Base-by-base conservation (phyloP, 2,888 invertebrate genomes). In the Eugnorisma glareosa region DNA sequence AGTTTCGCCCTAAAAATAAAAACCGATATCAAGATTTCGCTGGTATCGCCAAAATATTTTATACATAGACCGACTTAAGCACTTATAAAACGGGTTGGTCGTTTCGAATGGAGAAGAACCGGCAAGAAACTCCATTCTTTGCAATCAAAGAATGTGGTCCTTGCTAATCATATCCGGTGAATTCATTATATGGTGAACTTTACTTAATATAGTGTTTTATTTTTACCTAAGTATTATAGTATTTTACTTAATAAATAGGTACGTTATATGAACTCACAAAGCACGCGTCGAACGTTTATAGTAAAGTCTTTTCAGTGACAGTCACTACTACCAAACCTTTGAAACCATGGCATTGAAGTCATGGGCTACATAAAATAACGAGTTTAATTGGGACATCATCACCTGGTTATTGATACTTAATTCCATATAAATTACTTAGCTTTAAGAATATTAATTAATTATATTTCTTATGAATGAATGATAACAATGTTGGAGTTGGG, bases 301-400 rank as follows among this genome's bases (percentile, higher is more conserved):
- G 13, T 31, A 8, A 28, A 11, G n/a, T 18, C 10, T 37, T 18
- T 57, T 2, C 5, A 31, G 21, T 63, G 24, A 67, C 13, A 40
- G 4, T 43, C 43, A 28, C 35, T 24, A 28, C 35, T 24, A 5
- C 8, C 21, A 54, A 64, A 71, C 63, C 28, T 71, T 75, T 48
- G 21, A 64, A 68, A 45, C 11, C 28, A 18, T 59, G 68, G 24
- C 72, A 82, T 82, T 82, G 66, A 82, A 61, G 7, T 48, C 77
- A 76, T 54, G 72, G 57, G 77, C 51, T 69, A 31, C 43, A 51
- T 54, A 43, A 69, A 81, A 61, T 35, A 67, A 70, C 18, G 6
- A 35, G 31, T 61, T 75, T 51, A 75, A 71, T 81, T 68, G 31
- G 8, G 24, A 28, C 21, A 68, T 59, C 13, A 37, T n/a, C 51